These are phyloP conservation scores for Neoitamus cyanurus DNA, from an alignment of 2,888 invertebrate genomes.

Conservation along the genomic window DNA sequence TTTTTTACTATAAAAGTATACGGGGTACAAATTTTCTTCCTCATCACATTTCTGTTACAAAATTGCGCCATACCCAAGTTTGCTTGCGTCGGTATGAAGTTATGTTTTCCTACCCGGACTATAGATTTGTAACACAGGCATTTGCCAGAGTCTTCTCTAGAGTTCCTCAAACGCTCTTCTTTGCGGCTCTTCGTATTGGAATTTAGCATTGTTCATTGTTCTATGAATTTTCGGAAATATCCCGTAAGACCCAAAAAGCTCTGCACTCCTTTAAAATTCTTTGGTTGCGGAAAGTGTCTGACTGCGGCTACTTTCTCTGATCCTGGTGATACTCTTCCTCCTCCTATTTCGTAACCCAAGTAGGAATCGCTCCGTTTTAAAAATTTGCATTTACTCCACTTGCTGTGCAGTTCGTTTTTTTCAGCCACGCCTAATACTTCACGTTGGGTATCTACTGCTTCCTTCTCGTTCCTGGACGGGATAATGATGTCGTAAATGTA, in stretches of 20 bases:
- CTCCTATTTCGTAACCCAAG: background rate
- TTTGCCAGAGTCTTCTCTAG: too few relatives aligned
- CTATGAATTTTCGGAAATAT: too few relatives aligned
- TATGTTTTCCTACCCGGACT: too few relatives aligned
- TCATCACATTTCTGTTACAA: too few relatives aligned
- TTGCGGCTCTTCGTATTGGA: too few relatives aligned
- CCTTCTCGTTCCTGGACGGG: too few relatives aligned
- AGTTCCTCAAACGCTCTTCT: too few relatives aligned
- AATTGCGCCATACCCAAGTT: too few relatives aligned
- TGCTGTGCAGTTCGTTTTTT: background rate
- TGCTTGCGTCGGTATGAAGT: too few relatives aligned
- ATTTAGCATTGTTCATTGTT: too few relatives aligned
- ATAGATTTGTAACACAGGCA: too few relatives aligned
- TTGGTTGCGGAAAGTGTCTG: background rate
- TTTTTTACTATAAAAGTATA: background rate
- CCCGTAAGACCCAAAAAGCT: too few relatives aligned
- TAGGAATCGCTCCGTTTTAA: background rate
- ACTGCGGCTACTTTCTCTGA: background rate
- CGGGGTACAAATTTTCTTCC: background rate
- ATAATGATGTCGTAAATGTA: background rate
- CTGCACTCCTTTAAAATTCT: background rate
- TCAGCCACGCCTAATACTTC: background rate
- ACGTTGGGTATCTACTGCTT: background rate
- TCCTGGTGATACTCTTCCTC: background rate
- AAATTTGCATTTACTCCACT: background rate